A percentile compares a stretch with the other conserved stretches of the same genome.
phyloP scores from a whole-genome alignment of 2,888 invertebrate species.

The Stramonita haemastoma region DNA sequence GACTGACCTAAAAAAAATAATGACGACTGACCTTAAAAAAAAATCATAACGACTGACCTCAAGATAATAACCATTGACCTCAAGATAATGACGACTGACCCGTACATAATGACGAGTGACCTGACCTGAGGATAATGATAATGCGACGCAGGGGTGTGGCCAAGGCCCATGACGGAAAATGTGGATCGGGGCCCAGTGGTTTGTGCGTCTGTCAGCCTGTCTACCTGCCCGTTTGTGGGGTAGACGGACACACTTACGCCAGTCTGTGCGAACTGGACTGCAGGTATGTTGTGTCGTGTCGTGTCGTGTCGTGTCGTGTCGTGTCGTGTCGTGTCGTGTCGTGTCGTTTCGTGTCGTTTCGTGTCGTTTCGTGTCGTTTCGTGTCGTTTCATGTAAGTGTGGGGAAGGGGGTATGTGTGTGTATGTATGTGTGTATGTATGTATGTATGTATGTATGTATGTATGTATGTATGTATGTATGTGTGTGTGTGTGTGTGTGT shows the following conservation, averaged over 20 bases:
- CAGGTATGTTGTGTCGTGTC: slow-evolving; percentile 11
- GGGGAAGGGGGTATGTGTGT: background rate
- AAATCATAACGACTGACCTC: no score
- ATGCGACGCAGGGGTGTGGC: background rate
- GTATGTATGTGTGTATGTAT: background rate
- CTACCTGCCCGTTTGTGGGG: slow-evolving; percentile 38
- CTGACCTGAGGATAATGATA: no score
- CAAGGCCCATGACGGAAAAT: slow-evolving; percentile 24
- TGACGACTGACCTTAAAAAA: no score
- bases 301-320: background rate
- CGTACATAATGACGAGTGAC: no score
- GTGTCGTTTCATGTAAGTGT: background rate
- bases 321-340: background rate
- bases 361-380: background rate
- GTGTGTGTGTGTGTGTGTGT: background rate
- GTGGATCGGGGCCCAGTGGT: background rate
- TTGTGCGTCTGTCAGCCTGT: slow-evolving; percentile 38
- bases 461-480: background rate
- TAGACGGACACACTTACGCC: slow-evolving; percentile 38
- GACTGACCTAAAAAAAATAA: no score
- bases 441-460: background rate
- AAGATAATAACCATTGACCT: no score
- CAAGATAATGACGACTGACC: no score
- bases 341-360: background rate
- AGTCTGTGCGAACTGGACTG: slow-evolving; percentile 41